Percentiles rank a stretch among this genome's conserved stretches.
These are phyloP conservation scores for crab-eating macaque (Macaca fascicularis) DNA, from an alignment of 2,113 vertebrate species.

Conservation along the genomic window DNA sequence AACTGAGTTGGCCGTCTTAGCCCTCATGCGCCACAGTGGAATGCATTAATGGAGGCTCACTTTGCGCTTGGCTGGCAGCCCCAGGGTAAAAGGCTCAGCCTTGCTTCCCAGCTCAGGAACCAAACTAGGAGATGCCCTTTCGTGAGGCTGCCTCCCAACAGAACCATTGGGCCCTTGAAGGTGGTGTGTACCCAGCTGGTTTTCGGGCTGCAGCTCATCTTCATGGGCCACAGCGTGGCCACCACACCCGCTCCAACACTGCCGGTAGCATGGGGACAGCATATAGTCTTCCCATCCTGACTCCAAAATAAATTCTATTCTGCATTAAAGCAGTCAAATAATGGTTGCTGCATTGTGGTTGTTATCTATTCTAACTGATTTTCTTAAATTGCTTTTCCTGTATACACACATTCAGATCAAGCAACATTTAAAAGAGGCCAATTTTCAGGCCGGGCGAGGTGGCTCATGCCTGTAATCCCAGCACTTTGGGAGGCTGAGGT, in stretches of 20 bases:
- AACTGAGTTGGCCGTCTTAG: not conserved
- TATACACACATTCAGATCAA: not conserved
- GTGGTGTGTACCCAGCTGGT: not conserved
- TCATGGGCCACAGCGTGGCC: not conserved
- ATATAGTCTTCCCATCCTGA: fast-evolving
- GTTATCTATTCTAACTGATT: not conserved
- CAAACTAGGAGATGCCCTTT: not conserved
- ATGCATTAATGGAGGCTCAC: not conserved
- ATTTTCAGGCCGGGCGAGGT: not conserved
- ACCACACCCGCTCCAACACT: fast-evolving
- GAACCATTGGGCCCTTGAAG: not conserved
- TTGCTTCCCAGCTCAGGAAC: not conserved
- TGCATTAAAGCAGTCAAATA: not conserved
- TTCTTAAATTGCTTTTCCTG: not conserved
- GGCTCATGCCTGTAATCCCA: no score
- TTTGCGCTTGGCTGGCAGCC: not conserved
- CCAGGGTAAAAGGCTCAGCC: not conserved
- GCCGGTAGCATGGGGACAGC: not conserved
- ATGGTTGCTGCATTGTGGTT: no score
- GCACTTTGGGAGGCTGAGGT: no score
- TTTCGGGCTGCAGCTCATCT: not conserved
- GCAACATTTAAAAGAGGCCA: not conserved
- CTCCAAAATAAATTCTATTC: not conserved
- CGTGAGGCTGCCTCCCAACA: conserved; percentile 30
- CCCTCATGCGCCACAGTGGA: not conserved